Evolutionary conservation across 1,140 invertebrate genomes (phyloP).

Genomic region (Sitophilus oryzae): DNA sequence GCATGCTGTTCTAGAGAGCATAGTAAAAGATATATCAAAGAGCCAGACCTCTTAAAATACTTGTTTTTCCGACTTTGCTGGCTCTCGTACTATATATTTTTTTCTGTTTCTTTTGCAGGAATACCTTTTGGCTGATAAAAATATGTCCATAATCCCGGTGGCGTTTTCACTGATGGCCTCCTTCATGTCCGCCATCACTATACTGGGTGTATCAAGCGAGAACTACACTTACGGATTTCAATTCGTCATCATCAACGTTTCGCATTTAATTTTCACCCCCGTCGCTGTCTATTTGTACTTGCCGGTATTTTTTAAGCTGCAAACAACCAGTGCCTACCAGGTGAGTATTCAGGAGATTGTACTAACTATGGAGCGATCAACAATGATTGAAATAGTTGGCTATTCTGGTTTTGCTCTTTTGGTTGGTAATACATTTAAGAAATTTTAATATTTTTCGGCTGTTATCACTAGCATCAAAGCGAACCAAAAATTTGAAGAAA

Average conservation of each 20-base stretch:
- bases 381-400: too few relatives aligned
- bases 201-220: constrained; percentile 81
- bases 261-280: constrained; percentile 74
- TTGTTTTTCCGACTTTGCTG: too few relatives aligned
- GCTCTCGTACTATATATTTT: too few relatives aligned
- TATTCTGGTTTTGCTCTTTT: too few relatives aligned
- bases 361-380: too few relatives aligned
- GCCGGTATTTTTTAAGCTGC: constrained; percentile 83
- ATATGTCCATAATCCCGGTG: constrained; percentile 72
- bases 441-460: not conserved
- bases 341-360: constrained; percentile 39
- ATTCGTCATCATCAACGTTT: constrained; percentile 76
- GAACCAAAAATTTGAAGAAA: too few relatives aligned
- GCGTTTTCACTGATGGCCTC: constrained; percentile 88
- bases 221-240: constrained; percentile 79
- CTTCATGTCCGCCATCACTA: constrained; percentile 90
- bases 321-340: constrained; percentile 84
- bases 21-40: too few relatives aligned
- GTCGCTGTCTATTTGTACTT: constrained; percentile 75
- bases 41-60: too few relatives aligned
- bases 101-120: too few relatives aligned
- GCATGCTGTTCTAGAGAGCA: too few relatives aligned
- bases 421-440: too few relatives aligned
- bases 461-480: too few relatives aligned
- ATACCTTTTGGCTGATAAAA: constrained; percentile 73